A percentile compares a stretch with the other conserved stretches of the same genome.
These are phyloP conservation scores for Drosophila mayri DNA, from an alignment of 1,140 invertebrate species.

Conservation along the genomic window DNA sequence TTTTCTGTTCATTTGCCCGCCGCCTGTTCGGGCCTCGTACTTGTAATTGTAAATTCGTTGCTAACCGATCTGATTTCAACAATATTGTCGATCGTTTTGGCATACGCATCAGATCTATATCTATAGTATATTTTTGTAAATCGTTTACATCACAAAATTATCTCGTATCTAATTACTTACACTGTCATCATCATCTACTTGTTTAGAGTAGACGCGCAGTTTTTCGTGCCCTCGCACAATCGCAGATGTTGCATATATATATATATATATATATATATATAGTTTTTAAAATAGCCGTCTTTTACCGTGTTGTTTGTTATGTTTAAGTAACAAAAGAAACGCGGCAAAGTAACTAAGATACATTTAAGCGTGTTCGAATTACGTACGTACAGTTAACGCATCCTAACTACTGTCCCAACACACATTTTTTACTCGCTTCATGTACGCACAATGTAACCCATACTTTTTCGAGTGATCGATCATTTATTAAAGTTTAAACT, in stretches of 20 bases:
- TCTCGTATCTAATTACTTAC: slow-evolving; percentile 19
- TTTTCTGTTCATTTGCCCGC: slow-evolving; percentile 66
- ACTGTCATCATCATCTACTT: slow-evolving; percentile 15
- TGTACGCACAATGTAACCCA: slow-evolving; percentile 44
- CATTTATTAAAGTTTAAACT: slow-evolving; percentile 43
- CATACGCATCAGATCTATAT: slow-evolving; percentile 38
- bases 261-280: slow-evolving; percentile 20
- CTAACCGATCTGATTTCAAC: slow-evolving; percentile 9
- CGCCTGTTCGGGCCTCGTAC: slow-evolving; percentile 38
- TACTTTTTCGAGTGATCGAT: slow-evolving; percentile 24
- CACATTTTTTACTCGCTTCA: slow-evolving; percentile 44
- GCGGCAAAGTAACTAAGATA: slow-evolving; percentile 32
- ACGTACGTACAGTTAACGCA: slow-evolving; percentile 28
- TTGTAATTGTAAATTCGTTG: slow-evolving; percentile 67
- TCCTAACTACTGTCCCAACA: slow-evolving; percentile 33
- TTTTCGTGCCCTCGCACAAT: slow-evolving; percentile 42
- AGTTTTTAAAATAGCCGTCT: slow-evolving; percentile 27
- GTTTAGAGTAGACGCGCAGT: slow-evolving; percentile 15
- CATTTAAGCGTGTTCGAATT: slow-evolving; percentile 37
- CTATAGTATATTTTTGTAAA: slow-evolving; percentile 65
- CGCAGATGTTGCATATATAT: slow-evolving; percentile 20
- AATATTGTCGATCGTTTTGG: slow-evolving; percentile 23
- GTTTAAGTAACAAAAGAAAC: slow-evolving; percentile 34
- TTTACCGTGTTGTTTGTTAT: slow-evolving; percentile 33
- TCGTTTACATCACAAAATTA: slow-evolving; percentile 56